Conservation (phyloP, 2,113 vertebrate genomes). For the Baryphthengus martii region DNA sequence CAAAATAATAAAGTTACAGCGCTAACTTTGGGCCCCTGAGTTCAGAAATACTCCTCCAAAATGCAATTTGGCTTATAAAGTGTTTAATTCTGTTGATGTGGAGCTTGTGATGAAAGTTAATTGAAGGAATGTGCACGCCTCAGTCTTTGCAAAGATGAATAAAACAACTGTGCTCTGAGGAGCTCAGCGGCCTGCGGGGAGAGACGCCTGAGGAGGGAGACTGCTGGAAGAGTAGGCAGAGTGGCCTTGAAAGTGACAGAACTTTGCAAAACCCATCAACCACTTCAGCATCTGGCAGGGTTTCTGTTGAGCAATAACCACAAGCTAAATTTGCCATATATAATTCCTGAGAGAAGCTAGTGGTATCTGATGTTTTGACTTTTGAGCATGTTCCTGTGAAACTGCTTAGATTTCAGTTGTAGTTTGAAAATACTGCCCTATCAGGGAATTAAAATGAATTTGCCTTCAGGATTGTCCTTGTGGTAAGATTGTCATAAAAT, state of each 20-base stretch:
- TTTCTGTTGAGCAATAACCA: conserved; percentile 35
- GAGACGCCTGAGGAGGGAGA: background rate
- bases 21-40: background rate
- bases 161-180: background rate
- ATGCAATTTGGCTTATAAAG: background rate
- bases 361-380: conserved; percentile 25
- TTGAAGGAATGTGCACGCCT: background rate
- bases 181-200: background rate
- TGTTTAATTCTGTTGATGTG: background rate
- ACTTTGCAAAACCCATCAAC: conserved; percentile 1
- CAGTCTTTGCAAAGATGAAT: background rate
- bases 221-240: background rate
- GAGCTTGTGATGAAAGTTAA: background rate
- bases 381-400: background rate
- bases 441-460: conserved; percentile 3
- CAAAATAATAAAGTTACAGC: background rate
- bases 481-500: background rate
- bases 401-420: background rate
- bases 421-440: background rate
- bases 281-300: background rate
- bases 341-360: conserved; percentile 15
- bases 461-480: background rate
- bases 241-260: background rate
- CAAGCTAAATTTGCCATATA: conserved; percentile 16
- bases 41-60: background rate